Evolutionary conservation across 2,113 vertebrate species (phyloP), one percentile per base, ranked within the genome.

Genomic region (Burhinus oedicnemus): DNA sequence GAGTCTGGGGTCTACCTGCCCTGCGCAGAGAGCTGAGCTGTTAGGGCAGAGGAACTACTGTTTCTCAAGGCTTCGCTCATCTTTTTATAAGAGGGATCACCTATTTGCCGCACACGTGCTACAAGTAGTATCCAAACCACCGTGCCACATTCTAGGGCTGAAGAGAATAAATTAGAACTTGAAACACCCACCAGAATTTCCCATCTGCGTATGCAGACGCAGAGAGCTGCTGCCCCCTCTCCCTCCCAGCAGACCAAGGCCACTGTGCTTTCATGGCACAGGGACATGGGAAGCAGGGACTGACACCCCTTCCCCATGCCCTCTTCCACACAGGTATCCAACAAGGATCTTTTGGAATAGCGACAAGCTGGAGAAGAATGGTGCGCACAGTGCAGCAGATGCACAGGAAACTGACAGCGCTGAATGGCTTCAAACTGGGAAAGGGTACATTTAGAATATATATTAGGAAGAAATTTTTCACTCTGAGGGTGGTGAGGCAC

Each of bases 311-410:
- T 17, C 12, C 38, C 2, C 9, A 3, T 7, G 2, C 47, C n/a
- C 26, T 47, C 34, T 64, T 61, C 62, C n/a, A 79, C 36, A 38
- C 5, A 45, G 21, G 26, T 40, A 40, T 38, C 16, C 42, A 30
- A 76, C 18, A 66, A 14, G 16, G 57, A 17, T 15, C 54, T 62
- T 58, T 71, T 44, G 22, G 29, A 81, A 82, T 0, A 78, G 72
- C 1, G 3, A 49, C 45, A 82, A 40, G 38, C 32, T 75, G 57
- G n/a, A 85, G 70, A 60, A 2, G 44, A 49, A 60, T 4, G 6
- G 18, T 61, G 15, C 2, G 5, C 1, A 1, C 0, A 1, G 40
- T 64, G 36, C 68, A 64, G 38, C 0, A 1, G 36, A 55, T 16
- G 5, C 42, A 64, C 47, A 78, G 15, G 27, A 84, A 91, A 51